Evolutionary conservation across 1,140 invertebrate genomes (phyloP), one percentile per base, ranked within the genome.

Genomic region (Hydropsyche tenuis): DNA sequence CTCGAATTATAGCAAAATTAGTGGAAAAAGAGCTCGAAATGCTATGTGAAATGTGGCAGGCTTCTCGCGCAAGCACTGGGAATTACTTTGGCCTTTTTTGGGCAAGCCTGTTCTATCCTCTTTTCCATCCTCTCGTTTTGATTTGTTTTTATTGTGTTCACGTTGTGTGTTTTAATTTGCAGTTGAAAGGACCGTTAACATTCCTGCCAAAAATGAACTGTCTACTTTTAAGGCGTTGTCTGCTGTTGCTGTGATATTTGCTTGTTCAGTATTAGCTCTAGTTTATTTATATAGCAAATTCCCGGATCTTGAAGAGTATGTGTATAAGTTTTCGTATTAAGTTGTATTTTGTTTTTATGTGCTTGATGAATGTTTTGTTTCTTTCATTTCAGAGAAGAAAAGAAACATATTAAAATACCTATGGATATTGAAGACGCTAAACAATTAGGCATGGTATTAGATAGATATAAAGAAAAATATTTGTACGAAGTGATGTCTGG

Each of bases 361-460:
- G 5, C 1, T 22, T 37, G 9, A 4, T 37, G 3, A 3, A 3
- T 60, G 45, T 20, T 25, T 56, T 79, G 79, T 78, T 77, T 80
- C 80, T 76, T 76, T 78, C 30, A 66, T 92, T 92, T 80, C 84
- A 99, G 97, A 71, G 85, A 94, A 80, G 97, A 99, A 83, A 91
- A 89, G 80, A 84, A 92, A 79, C 89, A 96, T 85, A 90, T 99
- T 73, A 97, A 96, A 84, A 85, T 99, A 75, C 98, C 98, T 60
- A 88, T 90, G 82, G 91, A 97, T 82, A 93, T 99, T 77, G 95
- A 99, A 82, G 96, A 99, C 87, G 97, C 97, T 5, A 99, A 99
- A 86, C 90, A 94, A 80, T 85, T 99, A 63, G 98, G 97, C 74
- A 88, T 90, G 82, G 90, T 99, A 43, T 86, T 99, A 77, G 93